Evolutionary conservation across 2,113 vertebrate species (phyloP).

Genomic region (Boleophthalmus pectinirostris): DNA sequence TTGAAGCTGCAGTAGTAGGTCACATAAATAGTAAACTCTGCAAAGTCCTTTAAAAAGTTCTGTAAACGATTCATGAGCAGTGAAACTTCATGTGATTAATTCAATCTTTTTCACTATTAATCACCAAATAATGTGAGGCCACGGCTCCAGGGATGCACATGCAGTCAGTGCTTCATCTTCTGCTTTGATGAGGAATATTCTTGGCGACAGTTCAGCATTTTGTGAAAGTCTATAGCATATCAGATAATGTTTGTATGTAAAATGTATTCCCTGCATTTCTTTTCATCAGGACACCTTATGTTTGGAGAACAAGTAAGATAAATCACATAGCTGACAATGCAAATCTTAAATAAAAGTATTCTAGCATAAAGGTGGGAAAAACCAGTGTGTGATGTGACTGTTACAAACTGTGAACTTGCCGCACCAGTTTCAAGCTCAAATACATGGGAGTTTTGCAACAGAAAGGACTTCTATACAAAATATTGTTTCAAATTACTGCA

Average conservation of each 20-base stretch:
- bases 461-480: too few relatives aligned
- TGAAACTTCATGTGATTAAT: constrained; percentile 19
- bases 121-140: constrained; percentile 12
- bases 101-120: constrained; percentile 17
- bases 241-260: too few relatives aligned
- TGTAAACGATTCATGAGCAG: constrained; percentile 16
- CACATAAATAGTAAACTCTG: constrained; percentile 31
- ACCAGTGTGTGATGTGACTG: neutral
- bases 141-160: constrained; percentile 1
- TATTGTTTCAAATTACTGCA: neutral
- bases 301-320: neutral
- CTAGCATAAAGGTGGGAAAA: neutral
- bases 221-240: neutral
- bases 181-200: neutral
- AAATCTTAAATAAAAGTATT: neutral
- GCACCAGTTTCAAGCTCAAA: neutral
- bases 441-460: neutral
- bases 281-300: neutral
- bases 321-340: neutral
- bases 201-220: neutral
- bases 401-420: neutral
- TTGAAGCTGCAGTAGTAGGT: constrained; percentile 50
- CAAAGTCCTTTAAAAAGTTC: neutral
- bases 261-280: neutral
- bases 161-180: constrained; percentile 3